phyloP scores from a whole-genome alignment of 1,140 invertebrate species.

The Schlechtendalia chinensis region DNA sequence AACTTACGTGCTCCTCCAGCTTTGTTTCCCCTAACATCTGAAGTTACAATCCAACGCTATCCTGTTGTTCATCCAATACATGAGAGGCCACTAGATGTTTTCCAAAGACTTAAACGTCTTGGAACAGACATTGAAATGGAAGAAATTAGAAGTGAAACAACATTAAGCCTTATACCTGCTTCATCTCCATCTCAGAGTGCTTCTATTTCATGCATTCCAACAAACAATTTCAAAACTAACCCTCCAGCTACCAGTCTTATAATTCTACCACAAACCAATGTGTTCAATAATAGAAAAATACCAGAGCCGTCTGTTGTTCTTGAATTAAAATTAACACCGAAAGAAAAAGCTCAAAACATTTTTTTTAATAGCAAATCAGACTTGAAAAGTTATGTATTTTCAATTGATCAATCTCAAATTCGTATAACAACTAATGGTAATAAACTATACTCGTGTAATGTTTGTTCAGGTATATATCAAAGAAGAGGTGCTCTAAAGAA shows the following conservation, averaged over 20 bases:
- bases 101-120: constrained; percentile 52
- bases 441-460: constrained; percentile 60
- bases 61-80: constrained; percentile 39
- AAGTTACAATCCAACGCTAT: constrained; percentile 45
- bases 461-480: constrained; percentile 59
- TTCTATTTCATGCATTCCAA: constrained; percentile 32
- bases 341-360: constrained; percentile 18
- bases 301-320: constrained; percentile 41
- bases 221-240: constrained; percentile 27
- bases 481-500: constrained; percentile 62
- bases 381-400: constrained; percentile 20
- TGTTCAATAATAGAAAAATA: constrained; percentile 47
- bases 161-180: constrained; percentile 12
- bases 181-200: not conserved
- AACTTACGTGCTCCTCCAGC: constrained; percentile 41
- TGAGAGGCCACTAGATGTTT: constrained; percentile 42
- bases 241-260: constrained; percentile 2
- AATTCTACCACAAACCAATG: constrained; percentile 32
- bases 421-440: constrained; percentile 54
- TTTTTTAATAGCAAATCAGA: constrained; percentile 1
- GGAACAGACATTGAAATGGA: constrained; percentile 53
- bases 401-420: constrained; percentile 35
- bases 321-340: constrained; percentile 21
- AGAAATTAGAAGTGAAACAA: constrained; percentile 28
- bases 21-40: constrained; percentile 37